Conservation (phyloP, 2,113 vertebrate genomes). For the Dipodomys stephensi region DNA sequence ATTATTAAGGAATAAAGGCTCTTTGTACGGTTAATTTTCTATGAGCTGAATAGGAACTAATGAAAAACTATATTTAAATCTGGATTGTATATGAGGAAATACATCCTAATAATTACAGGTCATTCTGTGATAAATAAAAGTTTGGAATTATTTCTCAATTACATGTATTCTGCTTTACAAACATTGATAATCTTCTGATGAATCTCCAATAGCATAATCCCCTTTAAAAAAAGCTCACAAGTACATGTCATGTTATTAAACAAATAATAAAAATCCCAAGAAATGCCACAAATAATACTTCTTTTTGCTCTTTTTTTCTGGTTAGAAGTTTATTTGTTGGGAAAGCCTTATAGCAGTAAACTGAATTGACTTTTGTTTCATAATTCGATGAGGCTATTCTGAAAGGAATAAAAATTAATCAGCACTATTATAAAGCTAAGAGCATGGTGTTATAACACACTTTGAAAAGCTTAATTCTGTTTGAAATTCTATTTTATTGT, state of each 20-base stretch:
- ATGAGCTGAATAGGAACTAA: conserved; percentile 66
- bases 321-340: conserved; percentile 13
- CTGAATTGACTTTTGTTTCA: conserved; percentile 6
- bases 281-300: conserved; percentile 46
- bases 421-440: neutral
- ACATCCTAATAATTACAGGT: conserved; percentile 62
- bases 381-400: neutral
- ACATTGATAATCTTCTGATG: conserved; percentile 28
- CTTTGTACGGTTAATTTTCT: conserved; percentile 66
- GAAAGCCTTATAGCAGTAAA: conserved; percentile 27
- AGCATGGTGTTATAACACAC: neutral
- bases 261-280: neutral
- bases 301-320: neutral
- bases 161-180: conserved; percentile 71
- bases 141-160: conserved; percentile 68
- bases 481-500: conserved; percentile 4
- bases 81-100: conserved; percentile 71
- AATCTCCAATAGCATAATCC: conserved; percentile 7
- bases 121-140: conserved; percentile 44
- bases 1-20: conserved; percentile 56
- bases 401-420: conserved; percentile 22
- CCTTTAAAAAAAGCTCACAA: conserved; percentile 7
- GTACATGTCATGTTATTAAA: neutral
- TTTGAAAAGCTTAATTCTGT: conserved; percentile 37
- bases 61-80: conserved; percentile 61